phyloP scores from a whole-genome alignment of 2,888 invertebrate species.

The Tetheella fluctuosa region DNA sequence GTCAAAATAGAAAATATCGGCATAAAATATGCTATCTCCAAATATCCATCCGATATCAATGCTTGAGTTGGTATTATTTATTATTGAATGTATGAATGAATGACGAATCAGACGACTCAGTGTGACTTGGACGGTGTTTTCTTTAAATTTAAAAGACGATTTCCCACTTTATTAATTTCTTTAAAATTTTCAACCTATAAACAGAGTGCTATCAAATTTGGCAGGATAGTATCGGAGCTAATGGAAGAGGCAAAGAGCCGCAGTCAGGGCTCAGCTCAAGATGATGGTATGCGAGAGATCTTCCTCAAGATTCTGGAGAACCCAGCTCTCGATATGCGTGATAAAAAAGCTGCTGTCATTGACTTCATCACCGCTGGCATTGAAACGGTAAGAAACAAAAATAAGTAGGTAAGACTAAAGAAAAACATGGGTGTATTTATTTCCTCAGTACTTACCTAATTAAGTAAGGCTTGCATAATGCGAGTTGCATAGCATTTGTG shows the following conservation, averaged over 20 bases:
- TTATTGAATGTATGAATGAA: no score
- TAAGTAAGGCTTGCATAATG: not conserved
- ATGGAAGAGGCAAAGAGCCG: slow-evolving; percentile 87
- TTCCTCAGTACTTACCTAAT: not conserved
- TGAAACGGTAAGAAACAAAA: slow-evolving; percentile 86
- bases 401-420: no score
- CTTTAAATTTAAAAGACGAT: not conserved
- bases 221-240: slow-evolving; percentile 90
- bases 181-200: not conserved
- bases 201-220: slow-evolving; percentile 22
- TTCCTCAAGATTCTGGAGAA: slow-evolving; percentile 90
- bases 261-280: slow-evolving; percentile 80
- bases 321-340: slow-evolving; percentile 88
- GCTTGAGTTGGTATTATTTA: no score
- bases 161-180: not conserved
- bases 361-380: slow-evolving; percentile 95
- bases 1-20: no score
- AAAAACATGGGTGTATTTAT: no score
- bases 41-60: no score
- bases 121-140: no score
- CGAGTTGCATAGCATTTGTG: no score
- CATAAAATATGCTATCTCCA: no score
- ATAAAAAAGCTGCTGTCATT: slow-evolving; percentile 93
- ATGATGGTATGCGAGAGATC: slow-evolving; percentile 87
- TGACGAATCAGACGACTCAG: no score